These are phyloP conservation scores for Drosophila arizonae DNA, from an alignment of 1,140 invertebrate genomes.

Conservation along the genomic window DNA sequence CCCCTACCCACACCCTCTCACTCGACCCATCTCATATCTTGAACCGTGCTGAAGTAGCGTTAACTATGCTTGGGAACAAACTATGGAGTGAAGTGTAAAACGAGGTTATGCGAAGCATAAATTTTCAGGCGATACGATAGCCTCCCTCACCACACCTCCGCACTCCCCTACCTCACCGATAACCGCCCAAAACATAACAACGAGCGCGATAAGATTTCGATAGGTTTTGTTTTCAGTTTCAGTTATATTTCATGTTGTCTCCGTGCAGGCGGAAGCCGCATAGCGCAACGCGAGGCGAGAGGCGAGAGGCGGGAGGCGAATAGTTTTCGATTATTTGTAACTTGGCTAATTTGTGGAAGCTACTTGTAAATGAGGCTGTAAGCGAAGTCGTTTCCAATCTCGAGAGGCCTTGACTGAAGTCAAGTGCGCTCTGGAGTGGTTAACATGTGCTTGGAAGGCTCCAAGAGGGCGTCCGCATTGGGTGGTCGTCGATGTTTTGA, in stretches of 20 bases:
- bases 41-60: slow-evolving; percentile 48
- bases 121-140: slow-evolving; percentile 39
- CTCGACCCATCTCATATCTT: slow-evolving; percentile 3
- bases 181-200: slow-evolving; percentile 14
- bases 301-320: neutral
- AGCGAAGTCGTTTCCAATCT: slow-evolving; percentile 28
- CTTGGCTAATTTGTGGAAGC: slow-evolving; percentile 61
- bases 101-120: slow-evolving; percentile 74
- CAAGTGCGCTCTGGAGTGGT: slow-evolving; percentile 49
- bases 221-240: slow-evolving; percentile 38
- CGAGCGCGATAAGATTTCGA: slow-evolving; percentile 65
- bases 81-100: slow-evolving; percentile 42
- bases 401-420: slow-evolving; percentile 46
- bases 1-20: neutral
- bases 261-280: too few relatives aligned
- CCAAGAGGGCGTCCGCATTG: neutral
- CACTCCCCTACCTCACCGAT: neutral
- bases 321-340: slow-evolving; percentile 25
- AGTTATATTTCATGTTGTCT: slow-evolving; percentile 18
- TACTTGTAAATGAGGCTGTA: slow-evolving; percentile 56
- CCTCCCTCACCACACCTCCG: neutral
- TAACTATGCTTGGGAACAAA: slow-evolving; percentile 47
- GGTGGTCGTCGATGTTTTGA: slow-evolving; percentile 20
- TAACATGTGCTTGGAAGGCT: neutral
- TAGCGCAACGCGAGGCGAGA: neutral